Base-by-base conservation (phyloP, 2,888 invertebrate genomes). In the Steinernema carpocapsae region DNA sequence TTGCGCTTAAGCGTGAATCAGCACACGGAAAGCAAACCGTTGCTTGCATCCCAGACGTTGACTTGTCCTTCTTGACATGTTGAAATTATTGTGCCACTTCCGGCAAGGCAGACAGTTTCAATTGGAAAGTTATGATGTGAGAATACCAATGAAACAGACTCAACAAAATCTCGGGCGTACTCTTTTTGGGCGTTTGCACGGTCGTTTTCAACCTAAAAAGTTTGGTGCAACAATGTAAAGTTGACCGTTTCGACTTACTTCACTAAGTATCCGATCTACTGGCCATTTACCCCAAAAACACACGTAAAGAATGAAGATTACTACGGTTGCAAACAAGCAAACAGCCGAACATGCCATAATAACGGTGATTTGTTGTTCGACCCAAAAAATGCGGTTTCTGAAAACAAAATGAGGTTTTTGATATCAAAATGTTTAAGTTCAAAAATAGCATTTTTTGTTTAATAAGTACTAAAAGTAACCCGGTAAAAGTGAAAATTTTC, bases 281-380 rank as follows among this genome's bases (percentile, higher is more conserved):
- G 48, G 46, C 77, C 79, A 79, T 42, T 74, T 72, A 43, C 78
- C 80, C 78, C 82, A 81, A 74, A 83, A 77, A 71, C 82, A 86
- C 10, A 82, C 83, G 75, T 85, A 86, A 22, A 82, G 76, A 7
- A 85, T 80, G 76, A 86, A 86, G 0, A 77, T 56, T 45, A 79
- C 76, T 37, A 86, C 86, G 19, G 80, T 78, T 14, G 78, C 76
- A 43, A 86, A 79, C 1, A 85, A 77, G n/a, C 83, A 76, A 1
- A 85, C n/a, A 64, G 79, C 80, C 24, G 82, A 85, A 2, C 82
- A 74, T 0, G 83, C 80, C 51, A 86, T 70, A 72, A 84, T 83
- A 32, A 84, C 72, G 19, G 79, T 79, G 75, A 86, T 77, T 74
- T 86, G 86, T 71, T 76, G 77, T 74, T 86, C 86, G 29, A 86